Conservation (phyloP, 2,113 vertebrate species). For the Pipa parva region DNA sequence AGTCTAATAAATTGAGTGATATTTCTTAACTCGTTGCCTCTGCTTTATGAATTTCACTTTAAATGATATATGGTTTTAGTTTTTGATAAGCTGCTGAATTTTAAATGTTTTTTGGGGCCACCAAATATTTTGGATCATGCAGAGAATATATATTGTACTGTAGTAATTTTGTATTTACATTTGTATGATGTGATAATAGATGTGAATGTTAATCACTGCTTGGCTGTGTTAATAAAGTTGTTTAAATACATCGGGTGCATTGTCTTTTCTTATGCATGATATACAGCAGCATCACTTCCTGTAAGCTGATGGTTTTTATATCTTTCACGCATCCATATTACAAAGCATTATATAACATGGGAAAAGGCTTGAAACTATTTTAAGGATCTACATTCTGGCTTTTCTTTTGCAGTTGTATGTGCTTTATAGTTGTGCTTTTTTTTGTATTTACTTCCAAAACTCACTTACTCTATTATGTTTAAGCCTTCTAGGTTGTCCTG, state of each 20-base stretch:
- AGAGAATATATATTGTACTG: conserved; percentile 99
- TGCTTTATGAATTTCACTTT: conserved; percentile 86
- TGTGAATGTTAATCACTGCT: conserved; percentile 95
- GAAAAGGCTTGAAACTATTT: too few relatives aligned
- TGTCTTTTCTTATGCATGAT: background rate
- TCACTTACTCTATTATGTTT: too few relatives aligned
- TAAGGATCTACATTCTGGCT: too few relatives aligned
- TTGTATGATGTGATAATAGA: conserved; percentile 96
- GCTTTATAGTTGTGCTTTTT: too few relatives aligned
- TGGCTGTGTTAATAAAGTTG: conserved; percentile 98
- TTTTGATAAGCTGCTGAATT: conserved; percentile 96
- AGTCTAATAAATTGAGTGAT: conserved; percentile 77
- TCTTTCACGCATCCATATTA: too few relatives aligned
- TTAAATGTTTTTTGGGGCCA: conserved; percentile 90
- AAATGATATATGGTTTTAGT: conserved; percentile 84
- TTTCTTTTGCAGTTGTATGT: too few relatives aligned
- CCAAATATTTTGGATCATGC: conserved; percentile 99
- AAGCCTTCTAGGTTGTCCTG: too few relatives aligned
- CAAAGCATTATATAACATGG: too few relatives aligned
- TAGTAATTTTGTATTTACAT: conserved; percentile 99
- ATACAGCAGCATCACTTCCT: background rate
- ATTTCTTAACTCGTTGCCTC: conserved; percentile 79
- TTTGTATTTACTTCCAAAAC: too few relatives aligned
- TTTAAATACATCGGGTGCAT: conserved; percentile 73
- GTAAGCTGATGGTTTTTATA: too few relatives aligned